Evolutionary conservation across 37 sponge, comb jelly and placozoan genomes (phyloP).

Genomic region (Amphimedon queenslandica): DNA sequence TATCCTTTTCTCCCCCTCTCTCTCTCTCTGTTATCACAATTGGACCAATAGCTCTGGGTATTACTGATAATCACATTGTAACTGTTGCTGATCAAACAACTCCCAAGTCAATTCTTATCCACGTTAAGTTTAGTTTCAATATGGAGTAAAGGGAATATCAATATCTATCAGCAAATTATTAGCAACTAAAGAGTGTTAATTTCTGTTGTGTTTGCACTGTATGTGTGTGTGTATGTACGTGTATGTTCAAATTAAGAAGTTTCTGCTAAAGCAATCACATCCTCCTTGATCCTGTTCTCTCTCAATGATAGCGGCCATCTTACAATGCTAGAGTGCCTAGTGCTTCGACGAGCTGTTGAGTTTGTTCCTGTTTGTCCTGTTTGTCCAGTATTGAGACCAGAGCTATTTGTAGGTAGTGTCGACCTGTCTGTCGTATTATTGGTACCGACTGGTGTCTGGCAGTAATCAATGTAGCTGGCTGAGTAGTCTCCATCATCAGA

Average conservation of each 20-base stretch:
- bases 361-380: neutral
- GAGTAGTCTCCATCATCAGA: neutral
- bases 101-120: conserved; percentile 48
- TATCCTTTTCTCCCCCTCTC: neutral
- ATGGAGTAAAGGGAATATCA: conserved; percentile 65
- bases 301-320: neutral
- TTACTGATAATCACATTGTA: conserved; percentile 81
- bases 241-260: too few relatives aligned
- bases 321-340: neutral
- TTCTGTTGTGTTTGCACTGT: too few relatives aligned
- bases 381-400: neutral
- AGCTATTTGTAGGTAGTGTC: neutral
- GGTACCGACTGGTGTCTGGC: neutral
- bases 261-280: too few relatives aligned
- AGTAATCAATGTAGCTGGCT: neutral
- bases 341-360: neutral
- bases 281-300: too few relatives aligned
- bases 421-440: neutral
- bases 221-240: too few relatives aligned
- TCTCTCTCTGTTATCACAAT: too few relatives aligned
- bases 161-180: too few relatives aligned
- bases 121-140: conserved; percentile 31
- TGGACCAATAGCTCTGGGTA: conserved; percentile 74
- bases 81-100: conserved; percentile 87
- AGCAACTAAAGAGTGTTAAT: too few relatives aligned